A percentile compares a stretch with the other conserved stretches of the same genome.
Evolutionary conservation across 2,113 vertebrate genomes (phyloP).

Genomic region (Neolamprologus toae): DNA sequence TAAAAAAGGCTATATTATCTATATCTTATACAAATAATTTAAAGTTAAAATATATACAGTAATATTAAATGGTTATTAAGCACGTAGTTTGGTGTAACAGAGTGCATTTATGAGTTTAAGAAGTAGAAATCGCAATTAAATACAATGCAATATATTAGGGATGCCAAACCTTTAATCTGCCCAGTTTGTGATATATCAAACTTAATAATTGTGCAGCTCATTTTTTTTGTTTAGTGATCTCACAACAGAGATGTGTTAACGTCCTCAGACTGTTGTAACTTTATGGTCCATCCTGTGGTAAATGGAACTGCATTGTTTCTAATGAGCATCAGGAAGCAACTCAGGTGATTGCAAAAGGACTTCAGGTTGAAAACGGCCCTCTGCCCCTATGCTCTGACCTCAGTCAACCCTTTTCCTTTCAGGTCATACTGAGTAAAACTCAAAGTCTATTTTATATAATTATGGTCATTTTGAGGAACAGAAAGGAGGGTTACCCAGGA

Average conservation of each 20-base stretch:
- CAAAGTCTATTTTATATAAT: background rate
- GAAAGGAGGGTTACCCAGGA: background rate
- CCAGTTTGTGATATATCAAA: background rate
- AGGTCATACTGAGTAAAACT: background rate
- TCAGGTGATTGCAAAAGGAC: background rate
- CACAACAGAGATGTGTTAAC: background rate
- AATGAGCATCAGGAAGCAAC: background rate
- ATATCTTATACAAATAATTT: background rate
- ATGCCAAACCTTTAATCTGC: background rate
- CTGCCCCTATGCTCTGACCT: background rate
- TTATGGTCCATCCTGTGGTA: rapidly evolving
- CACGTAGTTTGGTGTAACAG: background rate
- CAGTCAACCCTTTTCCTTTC: background rate
- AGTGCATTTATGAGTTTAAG: background rate
- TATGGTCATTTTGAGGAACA: background rate
- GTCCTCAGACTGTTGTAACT: background rate
- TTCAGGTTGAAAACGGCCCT: background rate
- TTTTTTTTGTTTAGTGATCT: rapidly evolving
- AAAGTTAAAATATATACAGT: background rate
- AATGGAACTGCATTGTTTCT: background rate
- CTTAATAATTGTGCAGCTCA: background rate
- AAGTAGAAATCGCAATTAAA: background rate
- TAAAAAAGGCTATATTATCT: background rate
- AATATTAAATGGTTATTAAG: background rate
- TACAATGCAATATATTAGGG: background rate